A percentile compares a stretch with the other conserved stretches of the same genome.
phyloP scores from a whole-genome alignment of 2,797 vertebrate genomes.

The Platyrinchus mystaceus region DNA sequence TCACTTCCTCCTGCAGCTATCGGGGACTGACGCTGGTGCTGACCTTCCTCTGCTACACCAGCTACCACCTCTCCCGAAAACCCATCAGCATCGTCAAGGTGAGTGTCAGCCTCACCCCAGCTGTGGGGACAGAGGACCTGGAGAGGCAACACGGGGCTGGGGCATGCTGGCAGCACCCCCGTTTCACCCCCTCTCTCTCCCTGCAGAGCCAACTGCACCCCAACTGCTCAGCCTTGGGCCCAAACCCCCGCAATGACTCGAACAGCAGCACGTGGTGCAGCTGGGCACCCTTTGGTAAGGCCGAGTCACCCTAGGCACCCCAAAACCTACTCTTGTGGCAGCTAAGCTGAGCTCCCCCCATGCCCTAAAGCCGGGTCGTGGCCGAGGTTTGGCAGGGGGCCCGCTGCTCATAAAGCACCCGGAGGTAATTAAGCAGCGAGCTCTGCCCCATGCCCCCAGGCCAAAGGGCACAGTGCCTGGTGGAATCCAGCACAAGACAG shows the following conservation, averaged over 20 bases:
- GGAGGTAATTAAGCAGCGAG: not conserved
- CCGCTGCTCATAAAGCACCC: not conserved
- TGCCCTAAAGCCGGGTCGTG: not conserved
- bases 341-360: fast-evolving
- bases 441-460: not conserved
- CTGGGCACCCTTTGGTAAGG: conserved; percentile 95
- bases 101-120: not conserved
- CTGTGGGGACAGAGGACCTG: not conserved
- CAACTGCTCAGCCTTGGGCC: conserved; percentile 83
- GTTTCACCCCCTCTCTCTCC: not conserved
- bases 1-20: conserved; percentile 78
- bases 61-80: conserved; percentile 95
- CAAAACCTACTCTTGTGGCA: fast-evolving
- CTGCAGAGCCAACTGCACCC: conserved; percentile 89
- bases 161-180: not conserved
- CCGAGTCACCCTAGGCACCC: not conserved
- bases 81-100: conserved; percentile 98
- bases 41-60: conserved; percentile 92
- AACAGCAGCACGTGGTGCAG: conserved; percentile 89
- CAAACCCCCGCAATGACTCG: conserved; percentile 76
- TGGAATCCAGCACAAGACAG: not conserved
- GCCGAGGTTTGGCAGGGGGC: not conserved
- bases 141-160: not conserved
- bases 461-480: not conserved
- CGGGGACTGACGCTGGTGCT: conserved; percentile 87